Evolutionary conservation across 1,140 invertebrate species (phyloP), one percentile per base, ranked within the genome.

Genomic region (Portunus trituberculatus): DNA sequence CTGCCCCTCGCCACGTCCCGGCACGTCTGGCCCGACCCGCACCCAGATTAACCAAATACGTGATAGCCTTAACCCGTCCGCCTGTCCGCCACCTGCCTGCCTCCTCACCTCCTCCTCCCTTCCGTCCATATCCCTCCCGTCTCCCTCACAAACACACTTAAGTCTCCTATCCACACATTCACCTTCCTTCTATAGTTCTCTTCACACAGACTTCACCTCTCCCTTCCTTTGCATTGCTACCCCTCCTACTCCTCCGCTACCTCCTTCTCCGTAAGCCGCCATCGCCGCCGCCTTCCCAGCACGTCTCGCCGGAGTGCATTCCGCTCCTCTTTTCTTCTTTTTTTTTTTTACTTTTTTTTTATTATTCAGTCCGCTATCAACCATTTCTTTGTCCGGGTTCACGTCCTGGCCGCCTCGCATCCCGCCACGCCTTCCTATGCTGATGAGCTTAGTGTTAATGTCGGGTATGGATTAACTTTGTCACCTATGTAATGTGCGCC

Each of bases 151-250:
- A 76, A 76, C 67, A 76, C 67, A 76, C 67, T 76, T n/a, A 76
- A 25, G 67, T 76, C 67, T 76, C 67, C 67, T 76, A 76, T 76
- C 67, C 67, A 76, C 67, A 76, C 67, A 76, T 76, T 76, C 67
- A 76, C 67, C 67, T 76, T 76, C 67, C 67, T 76, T 76, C 67
- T 76, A 76, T n/a, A 76, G 67, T 76, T n/a, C n/a, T 76, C 67
- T 76, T 76, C 67, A 76, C 67, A 76, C 67, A 76, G 20, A n/a
- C 67, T 76, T 76, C 67, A 25, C 67, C 25, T 20, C 52, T 76
- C n/a, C 67, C 67, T 76, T 76, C 67, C 67, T 76, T 76, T 76
- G 67, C 67, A 76, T 76, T 76, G 20, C 67, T 76, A 76, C 67
- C 67, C 67, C 52, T 59, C 52, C 52, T 59, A 7, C 67, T 76